Evolutionary conservation across 2,888 invertebrate species (phyloP).

Genomic region (Dioctria rufipes): DNA sequence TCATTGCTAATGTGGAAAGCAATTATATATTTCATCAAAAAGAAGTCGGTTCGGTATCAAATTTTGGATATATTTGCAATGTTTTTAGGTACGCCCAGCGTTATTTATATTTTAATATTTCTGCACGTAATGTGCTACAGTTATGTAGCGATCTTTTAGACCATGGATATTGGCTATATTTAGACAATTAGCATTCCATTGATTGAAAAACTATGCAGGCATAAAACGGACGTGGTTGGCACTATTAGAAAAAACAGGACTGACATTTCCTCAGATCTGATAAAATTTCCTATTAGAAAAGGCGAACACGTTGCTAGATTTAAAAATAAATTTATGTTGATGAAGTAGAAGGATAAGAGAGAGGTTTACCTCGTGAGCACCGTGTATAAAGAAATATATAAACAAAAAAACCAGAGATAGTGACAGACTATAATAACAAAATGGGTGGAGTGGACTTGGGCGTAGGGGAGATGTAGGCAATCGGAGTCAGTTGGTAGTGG

Average conservation of each 20-base stretch:
- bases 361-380: background rate
- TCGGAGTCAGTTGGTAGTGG: too few species aligned
- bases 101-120: too few species aligned
- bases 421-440: background rate
- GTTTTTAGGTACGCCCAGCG: background rate
- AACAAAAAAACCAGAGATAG: conserved; percentile 14
- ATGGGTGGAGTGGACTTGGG: conserved; percentile 4
- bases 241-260: conserved; percentile 20
- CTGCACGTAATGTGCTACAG: too few species aligned
- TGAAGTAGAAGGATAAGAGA: conserved; percentile 11
- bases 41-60: background rate
- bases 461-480: too few species aligned
- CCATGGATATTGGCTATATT: conserved; percentile 7
- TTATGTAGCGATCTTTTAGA: too few species aligned
- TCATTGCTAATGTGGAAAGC: conserved; percentile 19
- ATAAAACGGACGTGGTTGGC: conserved; percentile 13
- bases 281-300: conserved; percentile 12
- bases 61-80: background rate
- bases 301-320: conserved; percentile 32
- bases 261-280: conserved; percentile 21
- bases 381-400: background rate
- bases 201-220: conserved; percentile 27
- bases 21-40: conserved; percentile 9
- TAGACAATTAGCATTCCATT: conserved; percentile 43
- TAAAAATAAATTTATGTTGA: conserved; percentile 30